Evolutionary conservation across 2,113 vertebrate genomes (phyloP).

Genomic region (Sula dactylatra): DNA sequence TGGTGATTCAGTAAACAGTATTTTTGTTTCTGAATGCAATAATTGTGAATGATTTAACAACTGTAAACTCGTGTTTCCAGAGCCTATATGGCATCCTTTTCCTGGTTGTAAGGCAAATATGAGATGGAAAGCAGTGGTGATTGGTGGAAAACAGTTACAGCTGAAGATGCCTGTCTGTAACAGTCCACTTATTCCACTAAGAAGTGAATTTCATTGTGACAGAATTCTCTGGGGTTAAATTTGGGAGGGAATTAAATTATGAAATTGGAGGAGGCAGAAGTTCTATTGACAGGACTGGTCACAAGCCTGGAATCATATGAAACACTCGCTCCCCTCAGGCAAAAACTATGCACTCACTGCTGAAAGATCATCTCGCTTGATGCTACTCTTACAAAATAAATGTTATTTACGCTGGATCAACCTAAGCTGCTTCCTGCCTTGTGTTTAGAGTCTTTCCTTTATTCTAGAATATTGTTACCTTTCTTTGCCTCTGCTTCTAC

Average conservation of each 20-base stretch:
- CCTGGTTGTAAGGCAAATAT: background rate
- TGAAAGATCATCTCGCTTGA: slow-evolving; percentile 6
- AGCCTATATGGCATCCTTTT: background rate
- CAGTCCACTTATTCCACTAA: background rate
- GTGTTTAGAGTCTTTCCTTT: background rate
- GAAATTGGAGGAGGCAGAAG: background rate
- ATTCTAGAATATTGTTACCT: background rate
- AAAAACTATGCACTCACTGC: background rate
- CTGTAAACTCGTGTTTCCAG: background rate
- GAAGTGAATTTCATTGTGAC: background rate
- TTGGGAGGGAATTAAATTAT: background rate
- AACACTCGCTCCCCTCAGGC: background rate
- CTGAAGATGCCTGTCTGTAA: background rate
- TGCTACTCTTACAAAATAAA: background rate
- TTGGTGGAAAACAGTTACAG: background rate
- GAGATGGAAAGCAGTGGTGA: background rate
- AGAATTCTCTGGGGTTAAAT: slow-evolving; percentile 8
- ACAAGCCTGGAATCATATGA: slow-evolving; percentile 19
- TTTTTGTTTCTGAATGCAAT: background rate
- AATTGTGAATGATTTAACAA: background rate
- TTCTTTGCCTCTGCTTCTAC: background rate
- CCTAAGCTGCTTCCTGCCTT: background rate
- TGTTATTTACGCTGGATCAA: background rate
- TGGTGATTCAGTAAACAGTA: background rate
- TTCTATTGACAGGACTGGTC: slow-evolving; percentile 15